These are phyloP conservation scores for Tethya wilhelma DNA, from an alignment of 37 sponge, comb jelly and placozoan species.

Conservation along the genomic window DNA sequence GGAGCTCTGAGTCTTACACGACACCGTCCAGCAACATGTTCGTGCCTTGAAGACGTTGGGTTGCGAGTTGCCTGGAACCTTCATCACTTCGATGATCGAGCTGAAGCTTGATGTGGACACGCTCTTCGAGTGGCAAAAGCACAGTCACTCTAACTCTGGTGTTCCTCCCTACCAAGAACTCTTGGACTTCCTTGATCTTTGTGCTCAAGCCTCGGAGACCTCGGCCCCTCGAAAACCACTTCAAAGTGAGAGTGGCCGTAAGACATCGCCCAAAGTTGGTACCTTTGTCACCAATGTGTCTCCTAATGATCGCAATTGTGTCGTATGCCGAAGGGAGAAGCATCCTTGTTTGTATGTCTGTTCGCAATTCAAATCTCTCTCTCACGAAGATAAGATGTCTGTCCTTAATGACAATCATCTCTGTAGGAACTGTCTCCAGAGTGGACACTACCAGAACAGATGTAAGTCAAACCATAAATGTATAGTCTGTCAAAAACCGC, in stretches of 20 bases:
- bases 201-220: constrained; percentile 50
- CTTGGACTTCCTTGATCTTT: no score
- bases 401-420: constrained; percentile 34
- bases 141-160: no score
- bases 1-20: constrained; percentile 24
- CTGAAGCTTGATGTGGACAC: no score
- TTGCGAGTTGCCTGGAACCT: no score
- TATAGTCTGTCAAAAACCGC: constrained; percentile 32
- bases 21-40: no score
- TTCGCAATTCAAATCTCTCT: constrained; percentile 26
- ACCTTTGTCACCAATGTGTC: constrained; percentile 14
- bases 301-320: neutral
- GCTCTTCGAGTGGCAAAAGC: constrained; percentile 39
- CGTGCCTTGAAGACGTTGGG: no score
- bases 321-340: constrained; percentile 20
- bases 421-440: constrained; percentile 22
- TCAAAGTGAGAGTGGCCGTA: neutral
- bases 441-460: constrained; percentile 32
- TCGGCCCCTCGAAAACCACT: no score
- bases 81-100: no score
- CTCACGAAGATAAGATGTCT: constrained; percentile 26
- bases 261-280: neutral
- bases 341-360: constrained; percentile 46
- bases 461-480: constrained; percentile 45
- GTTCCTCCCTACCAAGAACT: no score